Evolutionary conservation across 2,797 vertebrate genomes (phyloP).

Genomic region (Chlorospingus semifuscus): DNA sequence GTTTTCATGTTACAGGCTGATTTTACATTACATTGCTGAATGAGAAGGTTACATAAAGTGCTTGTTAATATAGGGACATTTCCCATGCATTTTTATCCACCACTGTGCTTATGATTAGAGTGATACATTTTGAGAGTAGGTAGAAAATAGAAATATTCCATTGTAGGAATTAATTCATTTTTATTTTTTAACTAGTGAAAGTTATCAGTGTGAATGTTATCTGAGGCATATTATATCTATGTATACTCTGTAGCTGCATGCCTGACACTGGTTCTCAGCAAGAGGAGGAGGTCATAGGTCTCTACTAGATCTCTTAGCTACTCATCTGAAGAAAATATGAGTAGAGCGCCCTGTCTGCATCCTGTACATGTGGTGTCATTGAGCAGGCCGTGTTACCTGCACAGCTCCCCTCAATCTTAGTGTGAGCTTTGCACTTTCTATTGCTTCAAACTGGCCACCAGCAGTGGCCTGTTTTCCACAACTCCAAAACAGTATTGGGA

Average conservation of each 20-base stretch:
- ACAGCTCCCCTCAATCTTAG: background rate
- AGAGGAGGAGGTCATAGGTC: background rate
- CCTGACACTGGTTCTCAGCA: background rate
- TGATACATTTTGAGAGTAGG: background rate
- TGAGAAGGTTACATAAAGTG: background rate
- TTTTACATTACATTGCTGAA: background rate
- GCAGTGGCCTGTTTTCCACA: background rate
- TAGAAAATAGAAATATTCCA: background rate
- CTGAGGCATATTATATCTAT: background rate
- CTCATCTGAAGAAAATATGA: fast-evolving
- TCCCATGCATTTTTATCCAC: background rate
- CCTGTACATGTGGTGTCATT: background rate
- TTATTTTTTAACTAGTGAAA: background rate
- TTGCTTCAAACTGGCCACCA: background rate
- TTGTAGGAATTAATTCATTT: background rate
- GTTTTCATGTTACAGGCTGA: background rate
- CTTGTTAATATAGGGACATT: background rate
- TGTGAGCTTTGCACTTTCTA: background rate
- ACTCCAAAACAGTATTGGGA: fast-evolving
- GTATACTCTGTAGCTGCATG: background rate
- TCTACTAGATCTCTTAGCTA: background rate
- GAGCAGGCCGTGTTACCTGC: background rate
- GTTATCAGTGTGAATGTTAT: background rate
- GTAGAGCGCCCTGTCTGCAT: background rate
- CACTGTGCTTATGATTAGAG: background rate